Evolutionary conservation across 2,113 vertebrate species (phyloP), one percentile per base, ranked within the genome.

Genomic region (Syngnathus floridae): DNA sequence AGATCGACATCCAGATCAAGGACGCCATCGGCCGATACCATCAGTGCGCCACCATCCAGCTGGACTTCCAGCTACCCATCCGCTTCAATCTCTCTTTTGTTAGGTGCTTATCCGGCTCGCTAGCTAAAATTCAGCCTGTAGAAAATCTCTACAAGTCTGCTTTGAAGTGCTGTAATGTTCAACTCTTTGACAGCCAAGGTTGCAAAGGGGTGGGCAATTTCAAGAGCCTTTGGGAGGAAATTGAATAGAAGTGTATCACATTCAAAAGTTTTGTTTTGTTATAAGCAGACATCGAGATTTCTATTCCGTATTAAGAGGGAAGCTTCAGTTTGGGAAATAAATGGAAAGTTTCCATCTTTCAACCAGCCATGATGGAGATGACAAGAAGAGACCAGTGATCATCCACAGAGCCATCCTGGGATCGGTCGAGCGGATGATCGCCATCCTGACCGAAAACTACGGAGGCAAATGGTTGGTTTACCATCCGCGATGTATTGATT

Each of bases 1-100:
- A 99, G 96, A 97, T 99, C 63, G 96, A 99, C 84, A 99, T 99
- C 83, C 88, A 98, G 89, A 99, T 99, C 79, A 98, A 98, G 84
- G 96, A 99, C 60, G 97, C 95, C 5, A 97, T 99, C 38, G 97
- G 97, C 22, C 91, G 97, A 22, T 98, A 97, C 86, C 95, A 99
- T 82, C 96, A 99, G 37, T 99, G 96, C 84, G 97, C 97, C 62
- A 99, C 97, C 0, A 95, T 99, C 67, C 96, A 99, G 80, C 86
- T 99, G 0, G 97, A 99, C 68, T 99, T 99, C 76, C 96, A 99
- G 84, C 88, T 99, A 5, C 96, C 97, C 8, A 92, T 98, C 76
- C 92, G 97, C 70, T 98, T 99, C 73, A 93, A 98, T 80, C 95
- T 98, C 69, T 90, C 90, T 35, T 99, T 92, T 66, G 95, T 98